phyloP scores from a whole-genome alignment of 2,888 invertebrate genomes.

The Antheraea assamensis region DNA sequence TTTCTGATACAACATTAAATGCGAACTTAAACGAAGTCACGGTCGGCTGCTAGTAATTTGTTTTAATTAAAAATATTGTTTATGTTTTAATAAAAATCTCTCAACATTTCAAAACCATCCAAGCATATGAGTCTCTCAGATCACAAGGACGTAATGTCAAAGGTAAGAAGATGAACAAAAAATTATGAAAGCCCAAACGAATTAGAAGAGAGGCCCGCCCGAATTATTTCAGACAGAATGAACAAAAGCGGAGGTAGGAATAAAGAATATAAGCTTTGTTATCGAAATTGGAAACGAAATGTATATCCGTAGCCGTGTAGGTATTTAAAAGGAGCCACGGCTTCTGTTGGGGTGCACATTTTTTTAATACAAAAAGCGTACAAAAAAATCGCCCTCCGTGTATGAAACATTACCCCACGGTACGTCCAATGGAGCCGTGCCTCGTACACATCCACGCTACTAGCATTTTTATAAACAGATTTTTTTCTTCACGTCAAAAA shows the following conservation, averaged over 20 bases:
- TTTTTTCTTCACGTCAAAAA: constrained; percentile 71
- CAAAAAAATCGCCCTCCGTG: constrained; percentile 74
- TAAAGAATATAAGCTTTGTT: constrained; percentile 74
- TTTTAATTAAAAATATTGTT: not conserved
- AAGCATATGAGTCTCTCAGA: constrained; percentile 58
- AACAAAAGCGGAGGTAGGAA: constrained; percentile 58
- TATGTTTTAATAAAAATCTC: too few species aligned
- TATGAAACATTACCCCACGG: constrained; percentile 78
- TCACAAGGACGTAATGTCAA: constrained; percentile 46
- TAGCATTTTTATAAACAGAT: constrained; percentile 78
- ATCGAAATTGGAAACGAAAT: constrained; percentile 79
- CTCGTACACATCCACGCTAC: constrained; percentile 68
- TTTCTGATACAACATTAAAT: too few species aligned
- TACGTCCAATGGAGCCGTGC: constrained; percentile 68
- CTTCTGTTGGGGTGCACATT: constrained; percentile 71
- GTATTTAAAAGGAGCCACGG: constrained; percentile 71
- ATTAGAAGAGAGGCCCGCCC: constrained; percentile 60
- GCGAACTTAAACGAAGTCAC: too few species aligned
- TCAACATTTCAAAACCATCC: constrained; percentile 32
- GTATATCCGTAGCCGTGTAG: constrained; percentile 69
- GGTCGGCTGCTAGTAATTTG: too few species aligned
- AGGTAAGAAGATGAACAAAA: constrained; percentile 52
- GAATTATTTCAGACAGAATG: constrained; percentile 63
- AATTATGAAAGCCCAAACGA: constrained; percentile 57
- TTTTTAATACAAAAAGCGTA: constrained; percentile 58